Conservation (phyloP, 2,113 vertebrate genomes). For the Cercopithecus mona region DNA sequence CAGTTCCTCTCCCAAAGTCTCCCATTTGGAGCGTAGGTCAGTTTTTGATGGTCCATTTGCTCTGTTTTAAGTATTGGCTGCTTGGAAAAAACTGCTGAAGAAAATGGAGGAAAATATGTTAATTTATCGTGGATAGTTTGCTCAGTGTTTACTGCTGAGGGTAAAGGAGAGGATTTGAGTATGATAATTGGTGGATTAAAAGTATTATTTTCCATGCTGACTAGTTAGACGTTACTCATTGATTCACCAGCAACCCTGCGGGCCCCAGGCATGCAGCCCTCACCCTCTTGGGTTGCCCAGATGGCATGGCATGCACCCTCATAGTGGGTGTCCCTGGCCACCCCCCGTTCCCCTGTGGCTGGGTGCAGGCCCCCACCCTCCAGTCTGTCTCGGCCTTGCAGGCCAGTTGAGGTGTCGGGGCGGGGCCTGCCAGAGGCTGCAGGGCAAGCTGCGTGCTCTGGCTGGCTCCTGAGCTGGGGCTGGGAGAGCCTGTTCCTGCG, state of each 20-base stretch:
- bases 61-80: conserved; percentile 86
- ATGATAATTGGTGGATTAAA: conserved; percentile 75
- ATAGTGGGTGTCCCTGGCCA: neutral
- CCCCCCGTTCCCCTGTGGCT: neutral
- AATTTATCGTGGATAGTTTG: conserved; percentile 84
- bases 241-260: conserved; percentile 28
- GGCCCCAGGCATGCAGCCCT: neutral
- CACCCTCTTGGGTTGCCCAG: neutral
- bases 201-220: conserved; percentile 71
- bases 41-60: conserved; percentile 96
- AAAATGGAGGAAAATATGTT: conserved; percentile 85
- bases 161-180: conserved; percentile 36
- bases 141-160: conserved; percentile 69
- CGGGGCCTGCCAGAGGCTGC: neutral
- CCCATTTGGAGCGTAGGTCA: conserved; percentile 84
- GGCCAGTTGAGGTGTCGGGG: neutral
- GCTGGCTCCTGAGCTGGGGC: neutral
- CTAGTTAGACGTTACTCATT: conserved; percentile 37
- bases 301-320: neutral
- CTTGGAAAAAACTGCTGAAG: conserved; percentile 79
- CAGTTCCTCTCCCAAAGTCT: conserved; percentile 84
- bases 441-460: neutral
- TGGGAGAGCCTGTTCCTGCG: neutral
- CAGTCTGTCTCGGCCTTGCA: neutral
- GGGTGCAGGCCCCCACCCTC: neutral